Evolutionary conservation across 2,797 vertebrate species (phyloP), one percentile per base, ranked within the genome.

Genomic region (Platyrinchus mystaceus): DNA sequence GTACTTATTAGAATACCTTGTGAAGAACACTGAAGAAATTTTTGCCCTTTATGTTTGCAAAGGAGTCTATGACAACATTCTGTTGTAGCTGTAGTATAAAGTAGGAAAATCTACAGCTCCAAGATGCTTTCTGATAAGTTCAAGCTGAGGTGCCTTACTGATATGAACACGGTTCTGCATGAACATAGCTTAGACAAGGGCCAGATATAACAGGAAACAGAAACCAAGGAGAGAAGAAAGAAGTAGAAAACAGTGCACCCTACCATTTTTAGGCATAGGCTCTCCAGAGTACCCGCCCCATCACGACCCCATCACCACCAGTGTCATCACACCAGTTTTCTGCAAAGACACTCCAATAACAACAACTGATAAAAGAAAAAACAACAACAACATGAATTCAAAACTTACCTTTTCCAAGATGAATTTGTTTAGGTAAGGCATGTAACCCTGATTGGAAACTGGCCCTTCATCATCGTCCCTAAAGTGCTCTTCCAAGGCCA

Each of bases 361-460:
- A 89, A 85, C 83, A 66, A 26, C 49, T 53, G 12, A 24, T 32
- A 26, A 70, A 87, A 24, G 21, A 36, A 89, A 75, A 62, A 89
- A 77, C 9, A 63, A 28, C 37, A 75, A 70, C 7, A 74, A 66
- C 2, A 22, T 27, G 53, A 69, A 77, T 18, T 53, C 46, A 66
- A 62, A 89, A 73, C 96, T 82, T 96, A 99, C 99, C 98, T 99
- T 99, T 92, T 99, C 99, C 97, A 99, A 98, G 96, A 99, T 99
- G 98, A 99, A 99, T 94, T 98, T 99, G 97, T 99, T 99, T 91
- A 99, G 98, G 96, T 99, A 99, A 2, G 99, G 99, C 99, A 99
- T 99, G 98, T 99, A 99, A 21, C 99, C 99, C 97, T 99, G 99
- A 97, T 98, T 99, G 93, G 99, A 99, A 80, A 99, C 99, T 0